These are phyloP conservation scores for Chironomus tentans DNA, from an alignment of 2,888 invertebrate genomes.

Conservation along the genomic window DNA sequence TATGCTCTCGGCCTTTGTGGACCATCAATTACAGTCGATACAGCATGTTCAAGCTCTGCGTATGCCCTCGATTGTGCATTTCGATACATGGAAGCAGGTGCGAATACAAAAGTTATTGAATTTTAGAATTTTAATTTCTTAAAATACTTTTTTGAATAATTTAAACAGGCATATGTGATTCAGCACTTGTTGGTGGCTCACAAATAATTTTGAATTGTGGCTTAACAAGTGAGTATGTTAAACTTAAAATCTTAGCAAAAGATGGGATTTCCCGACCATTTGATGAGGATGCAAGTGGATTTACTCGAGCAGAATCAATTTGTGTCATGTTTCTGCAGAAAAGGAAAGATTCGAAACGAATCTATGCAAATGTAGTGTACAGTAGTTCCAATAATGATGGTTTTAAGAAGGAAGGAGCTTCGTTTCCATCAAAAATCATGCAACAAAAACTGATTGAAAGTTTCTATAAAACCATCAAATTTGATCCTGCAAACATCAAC, in stretches of 20 bases:
- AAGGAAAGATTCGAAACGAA: constrained; percentile 48
- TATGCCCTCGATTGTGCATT: constrained; percentile 76
- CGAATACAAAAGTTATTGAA: not conserved
- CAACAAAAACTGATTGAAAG: constrained; percentile 40
- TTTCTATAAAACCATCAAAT: constrained; percentile 49
- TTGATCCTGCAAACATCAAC: constrained; percentile 45
- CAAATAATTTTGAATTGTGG: too few species aligned
- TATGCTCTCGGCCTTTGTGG: constrained; percentile 84
- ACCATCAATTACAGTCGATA: constrained; percentile 81
- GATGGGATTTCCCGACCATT: constrained; percentile 13
- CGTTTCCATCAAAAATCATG: constrained; percentile 33
- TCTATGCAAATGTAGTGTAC: constrained; percentile 55
- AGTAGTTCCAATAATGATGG: constrained; percentile 50
- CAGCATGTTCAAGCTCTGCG: constrained; percentile 90
- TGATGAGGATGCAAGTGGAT: constrained; percentile 49
- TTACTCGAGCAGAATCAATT: constrained; percentile 44
- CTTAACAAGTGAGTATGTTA: too few species aligned
- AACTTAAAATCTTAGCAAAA: too few species aligned
- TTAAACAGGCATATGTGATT: too few species aligned
- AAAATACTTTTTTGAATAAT: too few species aligned
- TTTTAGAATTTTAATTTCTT: too few species aligned
- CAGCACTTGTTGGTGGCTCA: too few species aligned
- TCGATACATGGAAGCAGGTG: constrained; percentile 47
- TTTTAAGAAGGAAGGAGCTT: constrained; percentile 35
- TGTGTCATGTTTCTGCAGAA: constrained; percentile 46